A percentile compares a stretch with the other conserved stretches of the same genome.
phyloP scores from a whole-genome alignment of 2,797 vertebrate species.

The Rhinophrynus dorsalis region DNA sequence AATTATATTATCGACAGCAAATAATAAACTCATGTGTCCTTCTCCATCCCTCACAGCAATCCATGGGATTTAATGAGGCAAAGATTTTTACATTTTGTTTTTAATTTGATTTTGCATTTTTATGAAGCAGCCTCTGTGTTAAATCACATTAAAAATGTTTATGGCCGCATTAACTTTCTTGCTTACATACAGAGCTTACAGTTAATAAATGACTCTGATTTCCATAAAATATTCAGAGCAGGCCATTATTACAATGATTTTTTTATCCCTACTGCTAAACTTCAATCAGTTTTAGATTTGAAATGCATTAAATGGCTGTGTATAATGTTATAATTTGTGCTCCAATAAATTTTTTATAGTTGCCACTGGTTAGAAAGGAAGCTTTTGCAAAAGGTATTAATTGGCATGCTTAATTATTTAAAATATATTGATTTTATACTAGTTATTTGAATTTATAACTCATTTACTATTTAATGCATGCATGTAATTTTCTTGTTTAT shows the following conservation, averaged over 20 bases:
- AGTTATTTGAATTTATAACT: conserved; percentile 57
- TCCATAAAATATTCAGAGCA: conserved; percentile 84
- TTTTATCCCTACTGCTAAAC: conserved; percentile 60
- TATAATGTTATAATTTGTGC: conserved; percentile 58
- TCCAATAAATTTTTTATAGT: conserved; percentile 59
- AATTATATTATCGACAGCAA: conserved; percentile 46
- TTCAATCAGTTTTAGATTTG: conserved; percentile 65
- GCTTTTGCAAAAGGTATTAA: conserved; percentile 56
- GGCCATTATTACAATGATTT: conserved; percentile 69
- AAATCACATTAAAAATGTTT: conserved; percentile 77
- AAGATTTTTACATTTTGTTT: conserved; percentile 69
- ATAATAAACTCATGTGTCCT: conserved; percentile 41
- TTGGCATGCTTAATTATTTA: conserved; percentile 63
- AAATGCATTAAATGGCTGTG: conserved; percentile 60
- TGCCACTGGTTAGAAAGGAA: conserved; percentile 51
- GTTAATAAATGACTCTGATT: conserved; percentile 76
- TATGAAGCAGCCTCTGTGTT: conserved; percentile 68
- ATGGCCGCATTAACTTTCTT: conserved; percentile 68
- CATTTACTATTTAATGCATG: conserved; percentile 61
- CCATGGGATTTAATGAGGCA: conserved; percentile 61
- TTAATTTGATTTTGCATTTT: conserved; percentile 79
- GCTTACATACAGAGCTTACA: conserved; percentile 63
- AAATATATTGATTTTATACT: conserved; percentile 56
- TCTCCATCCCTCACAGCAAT: conserved; percentile 48
- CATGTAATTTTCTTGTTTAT: conserved; percentile 62